phyloP scores from a whole-genome alignment of 2,797 vertebrate species.

The Parauchenoglanis punctatus region DNA sequence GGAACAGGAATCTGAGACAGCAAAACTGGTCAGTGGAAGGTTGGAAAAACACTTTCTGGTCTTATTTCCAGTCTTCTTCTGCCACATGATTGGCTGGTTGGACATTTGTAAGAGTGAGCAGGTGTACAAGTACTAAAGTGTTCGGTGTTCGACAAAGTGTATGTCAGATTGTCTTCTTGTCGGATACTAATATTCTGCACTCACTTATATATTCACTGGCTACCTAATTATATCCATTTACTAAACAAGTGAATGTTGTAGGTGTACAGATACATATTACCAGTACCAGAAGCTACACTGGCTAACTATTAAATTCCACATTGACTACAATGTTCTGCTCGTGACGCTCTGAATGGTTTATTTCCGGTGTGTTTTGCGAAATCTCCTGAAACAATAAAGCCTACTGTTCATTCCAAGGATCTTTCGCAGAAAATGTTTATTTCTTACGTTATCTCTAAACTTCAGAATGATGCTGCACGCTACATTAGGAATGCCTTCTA shows the following conservation, averaged over 20 bases:
- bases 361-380: background rate
- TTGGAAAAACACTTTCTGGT: background rate
- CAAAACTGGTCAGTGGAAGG: background rate
- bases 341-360: background rate
- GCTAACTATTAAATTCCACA: background rate
- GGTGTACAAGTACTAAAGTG: background rate
- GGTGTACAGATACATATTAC: background rate
- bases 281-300: background rate
- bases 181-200: background rate
- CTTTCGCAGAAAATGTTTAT: background rate
- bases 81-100: background rate
- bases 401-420: background rate
- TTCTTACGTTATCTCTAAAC: background rate
- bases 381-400: background rate
- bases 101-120: background rate
- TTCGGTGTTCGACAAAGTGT: background rate
- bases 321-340: background rate
- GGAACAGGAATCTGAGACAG: background rate
- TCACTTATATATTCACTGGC: background rate
- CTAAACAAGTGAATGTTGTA: background rate
- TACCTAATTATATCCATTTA: background rate
- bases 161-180: background rate
- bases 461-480: background rate
- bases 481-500: background rate
- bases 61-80: background rate